Evolutionary conservation across 64 coral and sea anemone genomes (phyloP).

Genomic region (Porites australiensis): DNA sequence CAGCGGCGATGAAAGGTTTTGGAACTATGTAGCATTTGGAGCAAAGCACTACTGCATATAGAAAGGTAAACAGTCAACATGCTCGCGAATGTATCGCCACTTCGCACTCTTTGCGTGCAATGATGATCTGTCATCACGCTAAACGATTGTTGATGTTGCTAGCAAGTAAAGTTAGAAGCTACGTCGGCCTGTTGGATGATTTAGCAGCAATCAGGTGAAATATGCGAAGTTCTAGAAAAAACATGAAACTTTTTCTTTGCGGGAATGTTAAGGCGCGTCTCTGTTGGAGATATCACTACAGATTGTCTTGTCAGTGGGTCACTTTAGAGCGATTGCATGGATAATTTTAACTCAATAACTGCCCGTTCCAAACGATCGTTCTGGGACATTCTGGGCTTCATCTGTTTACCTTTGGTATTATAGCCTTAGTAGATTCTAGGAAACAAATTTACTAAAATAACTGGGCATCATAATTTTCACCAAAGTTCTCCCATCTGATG

Average conservation of each 20-base stretch:
- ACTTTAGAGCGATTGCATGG: background rate
- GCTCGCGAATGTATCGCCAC: background rate
- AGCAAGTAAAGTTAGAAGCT: background rate
- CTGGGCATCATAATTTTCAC: background rate
- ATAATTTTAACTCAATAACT: slow-evolving; percentile 15
- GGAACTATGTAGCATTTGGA: background rate
- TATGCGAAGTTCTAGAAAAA: slow-evolving; percentile 4
- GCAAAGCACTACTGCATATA: background rate
- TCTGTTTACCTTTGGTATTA: background rate
- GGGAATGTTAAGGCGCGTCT: slow-evolving; percentile 33
- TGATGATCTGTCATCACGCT: slow-evolving; percentile 14
- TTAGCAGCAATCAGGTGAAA: background rate
- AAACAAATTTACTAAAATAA: background rate
- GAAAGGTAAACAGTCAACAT: background rate
- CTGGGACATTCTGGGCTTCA: background rate
- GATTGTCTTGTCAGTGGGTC: background rate
- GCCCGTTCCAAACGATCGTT: background rate
- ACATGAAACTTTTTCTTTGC: slow-evolving; percentile 4
- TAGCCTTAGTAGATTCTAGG: background rate
- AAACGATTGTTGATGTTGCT: slow-evolving; percentile 29
- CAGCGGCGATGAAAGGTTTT: background rate
- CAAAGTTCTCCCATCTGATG: background rate
- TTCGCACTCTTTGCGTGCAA: background rate
- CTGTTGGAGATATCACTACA: background rate
- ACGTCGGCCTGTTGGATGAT: background rate